Conservation (phyloP, 2,113 vertebrate genomes). For the Platysternon megacephalum region DNA sequence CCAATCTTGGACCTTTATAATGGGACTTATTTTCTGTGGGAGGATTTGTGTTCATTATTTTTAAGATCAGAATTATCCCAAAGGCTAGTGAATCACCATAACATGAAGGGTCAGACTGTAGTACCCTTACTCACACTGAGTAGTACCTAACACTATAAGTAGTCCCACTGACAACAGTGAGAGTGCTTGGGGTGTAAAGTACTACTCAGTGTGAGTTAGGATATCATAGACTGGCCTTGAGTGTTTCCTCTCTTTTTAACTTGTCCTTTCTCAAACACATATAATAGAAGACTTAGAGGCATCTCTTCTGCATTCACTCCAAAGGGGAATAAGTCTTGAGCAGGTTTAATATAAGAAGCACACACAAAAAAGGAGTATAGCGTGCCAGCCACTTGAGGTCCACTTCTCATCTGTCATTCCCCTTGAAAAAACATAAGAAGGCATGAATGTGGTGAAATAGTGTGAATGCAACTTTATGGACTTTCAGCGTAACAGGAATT, state of each 20-base stretch:
- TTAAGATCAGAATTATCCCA: neutral
- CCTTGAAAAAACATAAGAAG: neutral
- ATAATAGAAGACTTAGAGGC: neutral
- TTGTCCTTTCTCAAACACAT: neutral
- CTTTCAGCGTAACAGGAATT: neutral
- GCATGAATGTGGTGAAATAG: neutral
- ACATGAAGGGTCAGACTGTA: neutral
- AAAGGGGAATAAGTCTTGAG: neutral
- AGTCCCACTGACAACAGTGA: neutral
- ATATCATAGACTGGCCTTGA: neutral
- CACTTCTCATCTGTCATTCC: neutral
- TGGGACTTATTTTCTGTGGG: neutral
- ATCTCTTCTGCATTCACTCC: neutral
- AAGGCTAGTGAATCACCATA: rapidly evolving
- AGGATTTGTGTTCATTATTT: neutral
- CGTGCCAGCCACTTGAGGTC: neutral
- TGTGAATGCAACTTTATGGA: neutral
- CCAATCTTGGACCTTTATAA: neutral
- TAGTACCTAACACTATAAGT: rapidly evolving
- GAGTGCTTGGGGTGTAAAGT: neutral
- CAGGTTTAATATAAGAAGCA: neutral
- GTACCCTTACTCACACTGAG: neutral
- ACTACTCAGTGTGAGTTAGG: neutral
- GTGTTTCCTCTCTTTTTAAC: neutral
- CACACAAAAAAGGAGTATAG: neutral